Evolutionary conservation across 2,888 invertebrate genomes (phyloP).

Genomic region (Bombylius discolor): DNA sequence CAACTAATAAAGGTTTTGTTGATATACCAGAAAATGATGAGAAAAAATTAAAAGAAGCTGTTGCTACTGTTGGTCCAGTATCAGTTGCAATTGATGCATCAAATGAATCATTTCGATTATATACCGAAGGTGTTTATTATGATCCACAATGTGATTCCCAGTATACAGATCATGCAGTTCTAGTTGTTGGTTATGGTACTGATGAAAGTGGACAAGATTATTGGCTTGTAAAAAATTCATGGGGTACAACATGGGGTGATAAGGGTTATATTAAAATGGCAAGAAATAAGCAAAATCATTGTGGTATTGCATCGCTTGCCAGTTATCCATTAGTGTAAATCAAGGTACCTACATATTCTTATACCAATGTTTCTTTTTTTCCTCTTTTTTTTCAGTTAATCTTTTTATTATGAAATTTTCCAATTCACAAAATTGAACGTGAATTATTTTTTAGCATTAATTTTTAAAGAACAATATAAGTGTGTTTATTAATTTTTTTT

Average conservation of each 20-base stretch:
- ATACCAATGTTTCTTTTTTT: too few relatives aligned
- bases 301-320: conserved; percentile 71
- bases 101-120: conserved; percentile 73
- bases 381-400: background rate
- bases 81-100: conserved; percentile 84
- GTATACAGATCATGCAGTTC: conserved; percentile 65
- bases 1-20: conserved; percentile 65
- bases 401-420: too few relatives aligned
- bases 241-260: conserved; percentile 62
- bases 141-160: conserved; percentile 61
- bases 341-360: conserved; percentile 18
- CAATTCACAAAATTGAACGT: too few relatives aligned
- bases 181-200: conserved; percentile 35
- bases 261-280: conserved; percentile 80
- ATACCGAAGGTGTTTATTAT: conserved; percentile 65
- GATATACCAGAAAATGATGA: conserved; percentile 63
- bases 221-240: conserved; percentile 62
- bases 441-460: too few relatives aligned
- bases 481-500: too few relatives aligned
- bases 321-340: conserved; percentile 73
- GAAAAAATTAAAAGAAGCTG: conserved; percentile 56
- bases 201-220: conserved; percentile 41
- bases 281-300: conserved; percentile 69
- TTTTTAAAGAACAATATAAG: too few relatives aligned
- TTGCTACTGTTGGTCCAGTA: conserved; percentile 74